phyloP scores from a whole-genome alignment of 1,140 invertebrate genomes.

The Lasioglossum albipes region DNA sequence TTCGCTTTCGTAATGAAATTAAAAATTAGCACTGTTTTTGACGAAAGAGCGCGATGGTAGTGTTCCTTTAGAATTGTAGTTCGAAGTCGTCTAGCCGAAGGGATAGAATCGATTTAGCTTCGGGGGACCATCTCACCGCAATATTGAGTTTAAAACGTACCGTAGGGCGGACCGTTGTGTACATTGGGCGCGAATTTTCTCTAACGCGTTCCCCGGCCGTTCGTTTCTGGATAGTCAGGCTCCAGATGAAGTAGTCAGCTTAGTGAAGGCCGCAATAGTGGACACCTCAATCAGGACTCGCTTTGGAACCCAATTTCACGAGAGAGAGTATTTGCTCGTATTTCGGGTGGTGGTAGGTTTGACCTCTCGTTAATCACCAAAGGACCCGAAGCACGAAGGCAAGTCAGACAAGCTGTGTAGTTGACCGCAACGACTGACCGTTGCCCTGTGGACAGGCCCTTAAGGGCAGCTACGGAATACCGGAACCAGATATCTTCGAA shows the following conservation, averaged over 20 bases:
- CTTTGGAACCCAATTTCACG: slow-evolving; percentile 73
- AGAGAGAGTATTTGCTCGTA: slow-evolving; percentile 69
- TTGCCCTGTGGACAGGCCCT: slow-evolving; percentile 67
- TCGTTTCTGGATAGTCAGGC: slow-evolving; percentile 31
- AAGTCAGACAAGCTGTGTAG: slow-evolving; percentile 76
- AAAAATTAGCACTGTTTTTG: too few species aligned
- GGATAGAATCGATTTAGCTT: neutral
- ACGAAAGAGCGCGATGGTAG: too few species aligned
- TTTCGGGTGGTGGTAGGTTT: slow-evolving; percentile 71
- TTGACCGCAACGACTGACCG: slow-evolving; percentile 76
- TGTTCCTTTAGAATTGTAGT: neutral
- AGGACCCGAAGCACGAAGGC: slow-evolving; percentile 72
- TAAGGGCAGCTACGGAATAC: slow-evolving; percentile 58
- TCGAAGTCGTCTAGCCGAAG: neutral
- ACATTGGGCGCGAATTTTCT: slow-evolving; percentile 5
- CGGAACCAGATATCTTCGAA: slow-evolving; percentile 50
- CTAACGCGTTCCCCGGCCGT: slow-evolving; percentile 29
- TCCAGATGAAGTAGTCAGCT: slow-evolving; percentile 48
- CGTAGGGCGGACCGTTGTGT: neutral
- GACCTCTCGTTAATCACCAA: slow-evolving; percentile 80
- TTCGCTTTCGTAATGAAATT: too few species aligned
- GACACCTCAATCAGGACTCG: slow-evolving; percentile 75
- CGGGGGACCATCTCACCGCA: neutral
- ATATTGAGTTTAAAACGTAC: neutral
- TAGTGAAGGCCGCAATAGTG: slow-evolving; percentile 61